A percentile compares a stretch with the other conserved stretches of the same genome.
Conservation (phyloP, 2,113 vertebrate genomes). For the Psittacula cyanocephala region DNA sequence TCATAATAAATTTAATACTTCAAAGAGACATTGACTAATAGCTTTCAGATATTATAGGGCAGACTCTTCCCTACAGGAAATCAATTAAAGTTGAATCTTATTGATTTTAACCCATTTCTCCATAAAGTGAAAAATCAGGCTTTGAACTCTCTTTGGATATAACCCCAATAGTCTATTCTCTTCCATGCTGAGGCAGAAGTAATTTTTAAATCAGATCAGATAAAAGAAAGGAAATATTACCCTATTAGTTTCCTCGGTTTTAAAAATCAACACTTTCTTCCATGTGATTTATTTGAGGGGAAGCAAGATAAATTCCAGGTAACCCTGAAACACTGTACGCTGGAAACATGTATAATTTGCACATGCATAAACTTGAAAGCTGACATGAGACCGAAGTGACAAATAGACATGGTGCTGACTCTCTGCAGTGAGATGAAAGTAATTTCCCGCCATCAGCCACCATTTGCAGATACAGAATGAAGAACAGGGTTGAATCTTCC, state of each 20-base stretch:
- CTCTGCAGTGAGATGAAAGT: background rate
- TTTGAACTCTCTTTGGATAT: conserved; percentile 30
- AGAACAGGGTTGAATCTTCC: background rate
- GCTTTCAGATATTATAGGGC: conserved; percentile 33
- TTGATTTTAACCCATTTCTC: conserved; percentile 45
- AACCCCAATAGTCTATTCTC: background rate
- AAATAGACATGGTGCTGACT: background rate
- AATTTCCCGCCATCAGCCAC: background rate
- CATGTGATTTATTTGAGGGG: background rate
- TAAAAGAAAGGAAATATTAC: conserved; percentile 48
- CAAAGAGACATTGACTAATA: conserved; percentile 65
- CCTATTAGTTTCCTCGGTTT: background rate
- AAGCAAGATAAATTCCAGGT: conserved; percentile 10
- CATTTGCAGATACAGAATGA: background rate
- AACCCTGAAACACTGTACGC: background rate
- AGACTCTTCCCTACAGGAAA: conserved; percentile 56
- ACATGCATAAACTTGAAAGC: background rate
- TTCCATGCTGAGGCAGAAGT: background rate
- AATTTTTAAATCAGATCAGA: conserved; percentile 31
- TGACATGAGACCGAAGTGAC: background rate
- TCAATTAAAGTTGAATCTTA: conserved; percentile 64
- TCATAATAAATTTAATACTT: conserved; percentile 53
- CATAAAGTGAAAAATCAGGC: background rate
- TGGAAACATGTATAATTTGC: conserved; percentile 5
- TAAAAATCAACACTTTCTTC: conserved; percentile 20